Evolutionary conservation across 1,140 invertebrate genomes (phyloP).

Genomic region (Drosophila mojavensis): DNA sequence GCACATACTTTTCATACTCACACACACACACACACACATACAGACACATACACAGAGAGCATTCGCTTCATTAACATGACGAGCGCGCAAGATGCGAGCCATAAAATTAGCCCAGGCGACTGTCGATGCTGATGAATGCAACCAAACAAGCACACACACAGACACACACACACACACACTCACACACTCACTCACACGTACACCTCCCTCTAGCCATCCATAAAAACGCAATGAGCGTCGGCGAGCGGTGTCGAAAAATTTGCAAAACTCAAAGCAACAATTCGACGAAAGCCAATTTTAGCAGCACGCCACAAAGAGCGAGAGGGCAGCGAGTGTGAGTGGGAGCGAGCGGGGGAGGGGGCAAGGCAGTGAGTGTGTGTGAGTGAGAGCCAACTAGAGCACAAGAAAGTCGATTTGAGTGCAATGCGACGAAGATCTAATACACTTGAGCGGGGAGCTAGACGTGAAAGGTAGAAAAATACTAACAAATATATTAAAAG

Average conservation of each 20-base stretch:
- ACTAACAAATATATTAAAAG: background rate
- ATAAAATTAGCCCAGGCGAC: conserved; percentile 72
- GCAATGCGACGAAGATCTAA: background rate
- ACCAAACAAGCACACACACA: conserved; percentile 1
- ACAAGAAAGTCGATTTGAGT: conserved; percentile 11
- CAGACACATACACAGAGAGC: conserved; percentile 18
- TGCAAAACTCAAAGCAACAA: conserved; percentile 83
- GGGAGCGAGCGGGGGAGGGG: conserved; percentile 5
- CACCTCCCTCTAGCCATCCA: conserved; percentile 20
- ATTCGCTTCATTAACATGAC: conserved; percentile 74
- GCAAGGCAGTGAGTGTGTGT: too few species aligned
- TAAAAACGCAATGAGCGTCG: conserved; percentile 58
- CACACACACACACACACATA: conserved; percentile 22
- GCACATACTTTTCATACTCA: background rate
- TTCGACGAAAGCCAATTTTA: conserved; percentile 80
- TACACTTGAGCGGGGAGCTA: background rate
- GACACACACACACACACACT: background rate
- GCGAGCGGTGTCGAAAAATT: conserved; percentile 70
- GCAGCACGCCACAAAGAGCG: conserved; percentile 48
- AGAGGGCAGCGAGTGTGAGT: conserved; percentile 21
- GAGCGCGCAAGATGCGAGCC: conserved; percentile 73
- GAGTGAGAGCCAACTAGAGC: conserved; percentile 7
- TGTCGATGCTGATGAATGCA: conserved; percentile 75
- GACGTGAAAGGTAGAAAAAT: background rate
- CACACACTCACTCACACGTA: background rate